Evolutionary conservation across 2,797 vertebrate genomes (phyloP), one percentile per base, ranked within the genome.

Genomic region (Nyctalus aviator): DNA sequence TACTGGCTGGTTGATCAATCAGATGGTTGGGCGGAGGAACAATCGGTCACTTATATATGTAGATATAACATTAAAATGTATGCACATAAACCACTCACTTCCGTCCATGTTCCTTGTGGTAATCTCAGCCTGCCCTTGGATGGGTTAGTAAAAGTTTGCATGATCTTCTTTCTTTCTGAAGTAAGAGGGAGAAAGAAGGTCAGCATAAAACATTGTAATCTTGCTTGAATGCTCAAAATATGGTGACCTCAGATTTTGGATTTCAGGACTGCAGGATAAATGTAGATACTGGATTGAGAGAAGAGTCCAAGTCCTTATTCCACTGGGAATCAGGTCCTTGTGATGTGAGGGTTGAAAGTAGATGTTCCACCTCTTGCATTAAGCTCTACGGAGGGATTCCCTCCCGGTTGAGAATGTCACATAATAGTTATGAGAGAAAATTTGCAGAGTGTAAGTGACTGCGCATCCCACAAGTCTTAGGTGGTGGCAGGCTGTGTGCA

Each of bases 141-240:
- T 76, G 25, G 87, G 50, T 37, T 14, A 44, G 3, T 76, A 23
- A 82, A 88, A 86, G 6, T 68, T 11, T 17, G 4, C 20, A 35
- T 55, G 23, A 25, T 53, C 71, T 85, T 94, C 55, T 13, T 41
- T 90, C 50, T 88, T 73, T 64, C 57, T 62, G 68, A 97, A 25
- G 7, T 82, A 50, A 50, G 13, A 82, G 21, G 8, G 57, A 32
- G 35, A 68, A 37, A 88, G 64, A 68, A 95, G 25, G 15, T 90
- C 78, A 88, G 46, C 76, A 62, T 75, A 8, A 87, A 89, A 62
- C 82, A 69, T 72, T 95, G 75, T 21, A 69, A 46, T 92, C 73
- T 92, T 76, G 48, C 88, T 77, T 88, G 79, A 93, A 84, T 93
- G 71, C 76, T 79, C 64, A 72, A 86, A 76, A 75, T 71, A 73